Percentiles rank a stretch among this genome's conserved stretches.
Conservation (phyloP, 2,113 vertebrate genomes). For the Empidonax alnorum region DNA sequence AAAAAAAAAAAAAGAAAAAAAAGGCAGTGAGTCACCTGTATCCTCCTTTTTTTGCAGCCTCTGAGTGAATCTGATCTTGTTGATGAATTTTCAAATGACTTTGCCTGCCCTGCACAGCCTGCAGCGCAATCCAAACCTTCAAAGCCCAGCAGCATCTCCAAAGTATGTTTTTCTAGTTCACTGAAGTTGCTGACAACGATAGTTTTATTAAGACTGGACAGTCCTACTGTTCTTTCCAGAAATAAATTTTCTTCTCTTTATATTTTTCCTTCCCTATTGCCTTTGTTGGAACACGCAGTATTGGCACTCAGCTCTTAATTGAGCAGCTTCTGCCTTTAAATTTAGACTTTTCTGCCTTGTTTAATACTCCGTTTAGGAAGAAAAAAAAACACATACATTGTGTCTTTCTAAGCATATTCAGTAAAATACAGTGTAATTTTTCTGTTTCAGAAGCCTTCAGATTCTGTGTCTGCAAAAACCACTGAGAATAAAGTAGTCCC, state of each 20-base stretch:
- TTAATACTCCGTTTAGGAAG: neutral
- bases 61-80: conserved; percentile 71
- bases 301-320: neutral
- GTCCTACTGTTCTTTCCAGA: neutral
- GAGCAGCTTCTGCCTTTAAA: neutral
- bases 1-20: neutral
- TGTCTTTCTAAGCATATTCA: neutral
- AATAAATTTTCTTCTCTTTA: neutral
- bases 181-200: neutral
- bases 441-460: conserved; percentile 14
- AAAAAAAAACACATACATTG: neutral
- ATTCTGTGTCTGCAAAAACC: neutral
- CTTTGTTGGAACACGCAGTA: neutral
- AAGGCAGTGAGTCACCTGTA: neutral
- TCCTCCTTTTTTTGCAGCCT: conserved; percentile 22
- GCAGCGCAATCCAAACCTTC: conserved; percentile 1
- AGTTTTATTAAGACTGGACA: neutral
- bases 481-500: conserved; percentile 27
- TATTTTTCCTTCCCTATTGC: accelerated
- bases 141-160: conserved; percentile 16
- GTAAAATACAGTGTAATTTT: neutral
- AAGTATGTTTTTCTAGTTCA: conserved; percentile 54
- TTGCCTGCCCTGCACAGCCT: conserved; percentile 26
- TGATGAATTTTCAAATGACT: conserved; percentile 76
- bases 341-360: neutral